Evolutionary conservation across 2,113 vertebrate genomes (phyloP), one percentile per base, ranked within the genome.

Genomic region (Heterotis niloticus): DNA sequence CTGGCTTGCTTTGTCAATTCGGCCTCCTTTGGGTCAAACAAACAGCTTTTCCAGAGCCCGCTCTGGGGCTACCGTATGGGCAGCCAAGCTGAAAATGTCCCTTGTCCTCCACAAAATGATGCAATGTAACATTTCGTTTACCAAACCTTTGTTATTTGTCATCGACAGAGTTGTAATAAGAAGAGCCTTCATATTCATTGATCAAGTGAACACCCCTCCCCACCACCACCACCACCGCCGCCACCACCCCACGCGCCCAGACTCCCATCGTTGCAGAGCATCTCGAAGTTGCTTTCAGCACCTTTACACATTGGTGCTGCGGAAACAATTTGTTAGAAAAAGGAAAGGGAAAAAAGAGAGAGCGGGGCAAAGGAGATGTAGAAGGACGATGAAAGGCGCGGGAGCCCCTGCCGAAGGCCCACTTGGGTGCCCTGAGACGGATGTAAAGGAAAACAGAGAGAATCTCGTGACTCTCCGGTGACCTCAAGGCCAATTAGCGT

Each of bases 11-110:
- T 90, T 92, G 92, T 92, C 92, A 93, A 92, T 91, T 92, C 90
- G 89, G 88, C 89, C 91, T 93, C 91, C 93, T 93, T 90, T 87
- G 91, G 91, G 90, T 92, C 92, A 92, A 93, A 92, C 90, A 92
- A 92, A 93, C 88, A 90, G 91, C 88, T 91, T 92, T 93, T 90
- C 89, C 90, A 89, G 89, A 90, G 80, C 88, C 89, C 82, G 87
- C 90, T 89, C 86, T 85, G 73, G 89, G 90, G 87, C 89, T 84
- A 83, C 85, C 88, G 88, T 89, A 83, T 84, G 76, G 81, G 91
- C 92, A 93, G 88, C 88, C 90, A 91, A 90, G 91, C 91, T 91
- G 92, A 94, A 94, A 93, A 92, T 92, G 89, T 90, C 89, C 87
- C 89, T 86, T 92, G 91, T 93, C 92, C 90, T 91, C 90, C 86